These are phyloP conservation scores for Suncus etruscus DNA, from an alignment of 2,113 vertebrate species.

Conservation along the genomic window DNA sequence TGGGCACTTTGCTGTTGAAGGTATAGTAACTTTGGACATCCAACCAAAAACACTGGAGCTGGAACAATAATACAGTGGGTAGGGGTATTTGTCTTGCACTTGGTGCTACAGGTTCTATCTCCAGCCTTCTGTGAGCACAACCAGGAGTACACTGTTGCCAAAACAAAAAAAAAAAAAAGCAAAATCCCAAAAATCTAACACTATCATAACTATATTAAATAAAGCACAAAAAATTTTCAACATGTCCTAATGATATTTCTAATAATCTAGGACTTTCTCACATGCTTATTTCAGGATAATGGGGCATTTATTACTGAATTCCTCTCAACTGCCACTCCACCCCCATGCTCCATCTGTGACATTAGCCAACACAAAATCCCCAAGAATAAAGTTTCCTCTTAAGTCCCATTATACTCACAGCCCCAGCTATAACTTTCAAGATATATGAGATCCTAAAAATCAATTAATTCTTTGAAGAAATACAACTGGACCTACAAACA, in stretches of 20 bases:
- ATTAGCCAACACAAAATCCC: neutral
- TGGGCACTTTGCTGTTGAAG: no score
- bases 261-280: neutral
- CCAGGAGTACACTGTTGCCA: no score
- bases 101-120: no score
- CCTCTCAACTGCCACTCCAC: neutral
- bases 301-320: neutral
- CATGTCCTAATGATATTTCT: neutral
- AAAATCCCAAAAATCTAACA: no score
- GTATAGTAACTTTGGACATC: no score
- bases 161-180: no score
- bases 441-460: neutral
- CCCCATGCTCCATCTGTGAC: neutral
- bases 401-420: neutral
- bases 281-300: neutral
- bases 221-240: neutral
- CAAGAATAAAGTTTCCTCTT: neutral
- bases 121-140: no score
- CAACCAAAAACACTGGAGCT: no score
- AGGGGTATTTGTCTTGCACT: no score
- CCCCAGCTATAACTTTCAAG: neutral
- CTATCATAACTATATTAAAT: no score
- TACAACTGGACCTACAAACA: constrained; percentile 39
- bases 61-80: no score
- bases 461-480: constrained; percentile 57